Conservation (phyloP, 2,797 vertebrate species). For the Hypotaenidia philippensis region DNA sequence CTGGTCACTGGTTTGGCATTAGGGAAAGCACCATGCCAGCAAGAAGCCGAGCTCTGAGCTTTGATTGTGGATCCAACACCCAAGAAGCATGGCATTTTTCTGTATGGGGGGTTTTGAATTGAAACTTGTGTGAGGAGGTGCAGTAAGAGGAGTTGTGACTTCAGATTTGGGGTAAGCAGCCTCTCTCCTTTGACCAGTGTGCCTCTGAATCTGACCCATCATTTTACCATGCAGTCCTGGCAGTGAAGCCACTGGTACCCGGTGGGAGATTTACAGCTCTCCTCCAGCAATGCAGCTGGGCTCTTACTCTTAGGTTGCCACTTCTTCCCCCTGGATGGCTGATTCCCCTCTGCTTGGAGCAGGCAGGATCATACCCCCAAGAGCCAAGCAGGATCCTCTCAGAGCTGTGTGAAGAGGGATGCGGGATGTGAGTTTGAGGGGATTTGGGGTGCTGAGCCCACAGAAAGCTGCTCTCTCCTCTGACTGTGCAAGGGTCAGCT, state of each 20-base stretch:
- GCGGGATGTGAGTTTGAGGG: background rate
- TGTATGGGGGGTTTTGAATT: background rate
- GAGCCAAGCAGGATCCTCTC: background rate
- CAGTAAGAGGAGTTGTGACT: background rate
- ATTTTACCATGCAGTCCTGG: background rate
- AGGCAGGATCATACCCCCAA: background rate
- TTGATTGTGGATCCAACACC: background rate
- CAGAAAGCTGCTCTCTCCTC: background rate
- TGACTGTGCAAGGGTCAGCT: background rate
- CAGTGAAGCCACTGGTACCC: background rate
- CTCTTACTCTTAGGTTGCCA: constrained; percentile 12
- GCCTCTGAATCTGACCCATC: background rate
- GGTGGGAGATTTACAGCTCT: background rate
- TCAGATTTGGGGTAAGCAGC: background rate
- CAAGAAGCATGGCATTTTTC: background rate
- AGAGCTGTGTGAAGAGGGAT: background rate
- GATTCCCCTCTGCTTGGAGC: background rate
- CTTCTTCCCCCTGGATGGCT: constrained; percentile 6
- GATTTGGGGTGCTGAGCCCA: background rate
- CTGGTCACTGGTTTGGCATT: background rate
- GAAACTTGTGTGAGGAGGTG: background rate
- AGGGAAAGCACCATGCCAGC: background rate
- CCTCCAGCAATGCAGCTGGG: background rate
- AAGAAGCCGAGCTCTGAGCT: background rate
- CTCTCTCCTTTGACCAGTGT: background rate